Evolutionary conservation across 2,888 invertebrate genomes (phyloP), one percentile per base, ranked within the genome.

Genomic region (Seira musarum): DNA sequence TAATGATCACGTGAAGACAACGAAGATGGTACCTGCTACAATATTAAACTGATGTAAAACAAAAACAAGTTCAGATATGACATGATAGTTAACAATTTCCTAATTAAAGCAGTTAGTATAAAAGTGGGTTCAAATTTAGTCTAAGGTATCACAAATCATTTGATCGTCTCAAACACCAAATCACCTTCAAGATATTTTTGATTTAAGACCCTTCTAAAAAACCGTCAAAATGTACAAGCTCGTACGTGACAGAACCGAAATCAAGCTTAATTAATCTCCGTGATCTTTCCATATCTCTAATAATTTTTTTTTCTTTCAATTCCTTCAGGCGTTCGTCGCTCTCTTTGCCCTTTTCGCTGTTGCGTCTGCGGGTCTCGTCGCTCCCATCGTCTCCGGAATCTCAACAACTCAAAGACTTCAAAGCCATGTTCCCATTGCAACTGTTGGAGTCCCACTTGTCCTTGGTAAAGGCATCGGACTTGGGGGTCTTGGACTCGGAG

Each of bases 211-310:
- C n/a, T n/a, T n/a, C n/a, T n/a, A n/a, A n/a, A n/a, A n/a, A n/a
- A n/a, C n/a, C n/a, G 24, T 57, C 74, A 74, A n/a, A 10, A 66
- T 74, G 66, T 60, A 60, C 74, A 74, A 66, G 74, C 57, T 66
- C 22, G 74, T 74, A 66, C 66, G 74, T 66, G 22, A 63, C 10
- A 3, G 8, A 17, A 30, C 2, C 1, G 35, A 72, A 5, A 30
- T 30, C 25, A 57, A 15, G 8, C 21, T 53, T 19, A 22, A 40
- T 66, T 15, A 40, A 13, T 6, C 13, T 13, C 13, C 6, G 8
- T 17, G 19, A 60, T 3, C 17, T 21, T 57, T 53, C 2, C n/a
- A 46, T 53, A 35, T 21, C 17, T 40, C 46, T 35, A 8, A 49
- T 57, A 22, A 63, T 66, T 22, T 65, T 65, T 35, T 3, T n/a